Conservation (phyloP, 1,140 invertebrate genomes). For the Zaprionus inermis region DNA sequence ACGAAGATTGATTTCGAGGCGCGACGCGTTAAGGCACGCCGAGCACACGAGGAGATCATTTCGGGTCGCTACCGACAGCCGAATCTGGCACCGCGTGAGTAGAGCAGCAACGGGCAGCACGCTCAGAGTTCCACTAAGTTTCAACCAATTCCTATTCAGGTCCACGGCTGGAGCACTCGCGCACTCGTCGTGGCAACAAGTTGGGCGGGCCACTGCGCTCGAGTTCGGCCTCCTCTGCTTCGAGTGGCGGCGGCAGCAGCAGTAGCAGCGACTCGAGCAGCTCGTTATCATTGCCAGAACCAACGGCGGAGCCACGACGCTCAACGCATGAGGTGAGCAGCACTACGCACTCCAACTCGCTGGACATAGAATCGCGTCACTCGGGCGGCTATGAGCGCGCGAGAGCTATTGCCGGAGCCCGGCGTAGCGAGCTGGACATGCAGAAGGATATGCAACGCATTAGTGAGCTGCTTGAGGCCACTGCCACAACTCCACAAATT, state of each 20-base stretch:
- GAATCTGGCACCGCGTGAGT: constrained; percentile 76
- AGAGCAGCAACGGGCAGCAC: background rate
- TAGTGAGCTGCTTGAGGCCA: constrained; percentile 59
- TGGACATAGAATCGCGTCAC: constrained; percentile 75
- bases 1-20: constrained; percentile 83
- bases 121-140: background rate
- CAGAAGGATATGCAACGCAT: constrained; percentile 72
- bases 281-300: constrained; percentile 63
- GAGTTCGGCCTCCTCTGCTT: constrained; percentile 61
- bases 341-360: constrained; percentile 75
- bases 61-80: constrained; percentile 82
- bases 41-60: constrained; percentile 83
- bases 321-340: constrained; percentile 69
- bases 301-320: constrained; percentile 30
- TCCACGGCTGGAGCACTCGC: constrained; percentile 64
- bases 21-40: constrained; percentile 74
- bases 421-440: constrained; percentile 78
- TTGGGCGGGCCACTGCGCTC: constrained; percentile 45
- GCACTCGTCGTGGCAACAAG: constrained; percentile 48
- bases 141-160: constrained; percentile 27
- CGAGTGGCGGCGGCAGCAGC: constrained; percentile 47
- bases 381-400: constrained; percentile 76
- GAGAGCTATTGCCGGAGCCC: constrained; percentile 70
- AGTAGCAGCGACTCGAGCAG: constrained; percentile 71
- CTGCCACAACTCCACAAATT: constrained; percentile 64